Percentiles rank a stretch among this genome's conserved stretches.
These are phyloP conservation scores for Cyrtorhinus lividipennis DNA, from an alignment of 1,140 invertebrate genomes.

Conservation along the genomic window DNA sequence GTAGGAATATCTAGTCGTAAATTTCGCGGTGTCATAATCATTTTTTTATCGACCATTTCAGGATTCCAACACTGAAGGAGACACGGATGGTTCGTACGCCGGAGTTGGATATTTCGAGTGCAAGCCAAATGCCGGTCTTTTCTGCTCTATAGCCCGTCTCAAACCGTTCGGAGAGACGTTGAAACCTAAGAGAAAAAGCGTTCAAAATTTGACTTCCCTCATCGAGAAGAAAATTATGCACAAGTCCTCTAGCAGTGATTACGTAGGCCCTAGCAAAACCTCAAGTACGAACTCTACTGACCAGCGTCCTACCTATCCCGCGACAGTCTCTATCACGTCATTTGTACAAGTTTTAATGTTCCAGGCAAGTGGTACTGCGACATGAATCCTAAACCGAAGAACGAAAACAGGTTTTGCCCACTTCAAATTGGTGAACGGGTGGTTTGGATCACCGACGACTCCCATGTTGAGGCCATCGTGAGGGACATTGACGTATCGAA, in stretches of 20 bases:
- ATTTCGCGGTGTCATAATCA: no score
- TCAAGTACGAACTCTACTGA: not conserved
- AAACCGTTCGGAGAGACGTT: not conserved
- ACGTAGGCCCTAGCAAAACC: not conserved
- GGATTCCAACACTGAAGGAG: conserved; percentile 15
- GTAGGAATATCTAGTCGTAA: no score
- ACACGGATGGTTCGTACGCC: conserved; percentile 20
- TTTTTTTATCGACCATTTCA: no score
- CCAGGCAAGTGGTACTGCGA: conserved; percentile 15
- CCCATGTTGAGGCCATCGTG: conserved; percentile 14
- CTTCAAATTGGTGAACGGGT: conserved; percentile 21
- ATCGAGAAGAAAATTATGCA: not conserved
- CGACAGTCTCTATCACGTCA: no score
- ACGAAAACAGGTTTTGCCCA: not conserved
- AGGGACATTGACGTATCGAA: not conserved
- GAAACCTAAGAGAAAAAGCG: not conserved
- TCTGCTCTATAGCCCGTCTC: conserved; percentile 21
- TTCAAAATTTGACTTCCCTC: not conserved
- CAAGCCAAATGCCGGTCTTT: conserved; percentile 20
- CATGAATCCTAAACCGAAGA: not conserved
- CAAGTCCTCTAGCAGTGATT: not conserved
- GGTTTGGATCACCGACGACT: conserved; percentile 21
- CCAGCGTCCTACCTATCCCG: no score
- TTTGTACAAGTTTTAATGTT: no score
- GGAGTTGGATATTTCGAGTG: conserved; percentile 20